Base-by-base conservation (phyloP, 1,140 invertebrate species). In the Plectrocnemia conspersa region DNA sequence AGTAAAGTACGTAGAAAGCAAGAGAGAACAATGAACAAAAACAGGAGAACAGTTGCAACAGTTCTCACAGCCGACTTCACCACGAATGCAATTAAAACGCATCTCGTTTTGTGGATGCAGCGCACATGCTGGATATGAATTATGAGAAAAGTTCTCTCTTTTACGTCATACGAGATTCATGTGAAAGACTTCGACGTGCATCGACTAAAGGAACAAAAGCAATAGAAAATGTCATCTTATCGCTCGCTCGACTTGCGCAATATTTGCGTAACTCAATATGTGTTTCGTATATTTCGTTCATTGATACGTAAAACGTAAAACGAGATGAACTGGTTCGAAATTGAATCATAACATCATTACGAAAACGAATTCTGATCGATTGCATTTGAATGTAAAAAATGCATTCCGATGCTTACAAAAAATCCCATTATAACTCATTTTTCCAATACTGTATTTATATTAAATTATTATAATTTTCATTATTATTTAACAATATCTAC, bases 51-150 rank as follows among this genome's bases (percentile, higher is more conserved):
- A 40, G 16, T 13, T 15, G 21, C 16, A 47, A 2, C 24, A 3
- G 35, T 29, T 3, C 21, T 4, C 36, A 23, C 23, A 11, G 27
- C 18, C 16, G 38, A 15, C 35, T 21, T n/a, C n/a, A n/a, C n/a
- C n/a, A 50, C 38, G 19, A 38, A 24, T 50, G 47, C 47, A 50
- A 50, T 50, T 50, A 50, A 50, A n/a, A 50, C 27, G 47, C 47
- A 38, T 50, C 47, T 45, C 42, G 42, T 16, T 15, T 32, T 45
- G n/a, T 16, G 42, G 7, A 38, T 25, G 33, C 19, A 50, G 1
- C 10, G 47, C 33, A 38, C 33, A 50, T 38, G 35, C 21, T 27
- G 24, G 10, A 15, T 32, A 19, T 38, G 18, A 50, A 24, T 50
- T 50, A 50, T 38, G 33, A 50, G 47, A 50, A 50, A 50, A 13